Evolutionary conservation across 2,797 vertebrate species (phyloP).

Genomic region (Gymnothorax reevesii): DNA sequence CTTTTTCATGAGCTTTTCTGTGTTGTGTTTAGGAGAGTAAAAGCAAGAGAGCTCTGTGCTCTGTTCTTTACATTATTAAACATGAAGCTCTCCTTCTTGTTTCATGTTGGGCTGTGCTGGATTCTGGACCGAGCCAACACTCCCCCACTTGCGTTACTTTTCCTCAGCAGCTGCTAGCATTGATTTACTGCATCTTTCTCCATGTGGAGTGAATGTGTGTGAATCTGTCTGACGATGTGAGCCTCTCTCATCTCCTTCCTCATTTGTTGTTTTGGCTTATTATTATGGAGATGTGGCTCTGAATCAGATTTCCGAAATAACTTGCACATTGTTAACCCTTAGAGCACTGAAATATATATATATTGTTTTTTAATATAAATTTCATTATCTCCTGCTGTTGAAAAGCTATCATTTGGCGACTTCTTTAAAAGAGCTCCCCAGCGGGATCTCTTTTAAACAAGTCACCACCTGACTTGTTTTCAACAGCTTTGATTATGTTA

Average conservation of each 20-base stretch:
- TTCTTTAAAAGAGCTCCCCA: too few species aligned
- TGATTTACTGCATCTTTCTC: neutral
- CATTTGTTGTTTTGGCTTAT: neutral
- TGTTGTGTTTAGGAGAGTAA: conserved; percentile 32
- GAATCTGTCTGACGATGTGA: neutral
- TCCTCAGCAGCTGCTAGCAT: neutral
- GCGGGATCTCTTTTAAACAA: too few species aligned
- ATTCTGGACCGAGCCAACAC: neutral
- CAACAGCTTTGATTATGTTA: too few species aligned
- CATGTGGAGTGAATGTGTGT: neutral
- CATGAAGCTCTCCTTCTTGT: conserved; percentile 12
- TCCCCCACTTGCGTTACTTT: neutral
- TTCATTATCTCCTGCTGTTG: too few species aligned
- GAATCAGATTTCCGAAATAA: neutral
- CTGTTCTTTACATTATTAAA: conserved; percentile 44
- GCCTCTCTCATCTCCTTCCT: neutral
- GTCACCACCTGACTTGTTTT: too few species aligned
- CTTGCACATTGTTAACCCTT: neutral
- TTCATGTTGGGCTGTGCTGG: neutral
- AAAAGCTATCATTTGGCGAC: too few species aligned
- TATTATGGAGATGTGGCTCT: neutral
- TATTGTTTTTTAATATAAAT: neutral
- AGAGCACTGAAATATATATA: neutral
- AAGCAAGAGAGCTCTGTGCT: conserved; percentile 35
- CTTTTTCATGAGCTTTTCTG: neutral